A percentile compares a stretch with the other conserved stretches of the same genome.
phyloP scores from a whole-genome alignment of 2,888 invertebrate genomes.

The Prosapia bicincta region DNA sequence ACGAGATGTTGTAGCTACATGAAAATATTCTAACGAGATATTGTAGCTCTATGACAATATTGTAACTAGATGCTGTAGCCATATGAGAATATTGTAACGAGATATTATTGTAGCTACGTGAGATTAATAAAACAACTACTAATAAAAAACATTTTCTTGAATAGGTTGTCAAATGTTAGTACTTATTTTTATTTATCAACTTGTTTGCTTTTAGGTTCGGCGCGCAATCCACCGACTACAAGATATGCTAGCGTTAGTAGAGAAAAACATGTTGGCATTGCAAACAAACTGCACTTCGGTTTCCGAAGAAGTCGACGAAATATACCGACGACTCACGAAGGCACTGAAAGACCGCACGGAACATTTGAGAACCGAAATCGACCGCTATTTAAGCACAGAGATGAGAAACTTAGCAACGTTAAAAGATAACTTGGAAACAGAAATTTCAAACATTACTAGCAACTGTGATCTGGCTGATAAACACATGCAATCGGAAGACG shows the following conservation, averaged over 20 bases:
- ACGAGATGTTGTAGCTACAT: no score
- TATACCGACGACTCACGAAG: conserved; percentile 80
- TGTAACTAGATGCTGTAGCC: no score
- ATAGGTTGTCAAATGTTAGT: no score
- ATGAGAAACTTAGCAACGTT: conserved; percentile 78
- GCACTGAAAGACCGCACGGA: conserved; percentile 88
- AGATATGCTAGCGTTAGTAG: conserved; percentile 77
- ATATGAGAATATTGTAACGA: no score
- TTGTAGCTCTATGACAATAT: no score
- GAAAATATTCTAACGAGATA: no score
- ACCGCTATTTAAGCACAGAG: conserved; percentile 87
- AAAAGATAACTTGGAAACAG: conserved; percentile 90
- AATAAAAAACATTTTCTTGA: no score
- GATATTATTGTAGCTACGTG: no score
- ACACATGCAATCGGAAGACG: conserved; percentile 72
- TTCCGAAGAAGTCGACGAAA: conserved; percentile 91
- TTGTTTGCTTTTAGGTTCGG: conserved; percentile 53
- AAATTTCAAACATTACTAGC: conserved; percentile 91
- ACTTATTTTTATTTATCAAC: no score
- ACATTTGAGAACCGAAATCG: conserved; percentile 82
- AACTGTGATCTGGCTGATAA: conserved; percentile 97
- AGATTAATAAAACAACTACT: no score
- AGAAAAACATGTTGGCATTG: conserved; percentile 83
- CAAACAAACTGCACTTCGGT: conserved; percentile 88
- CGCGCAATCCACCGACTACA: conserved; percentile 85